Evolutionary conservation across 23 tunicate species (phyloP).

Genomic region (Halocynthia aurantium): DNA sequence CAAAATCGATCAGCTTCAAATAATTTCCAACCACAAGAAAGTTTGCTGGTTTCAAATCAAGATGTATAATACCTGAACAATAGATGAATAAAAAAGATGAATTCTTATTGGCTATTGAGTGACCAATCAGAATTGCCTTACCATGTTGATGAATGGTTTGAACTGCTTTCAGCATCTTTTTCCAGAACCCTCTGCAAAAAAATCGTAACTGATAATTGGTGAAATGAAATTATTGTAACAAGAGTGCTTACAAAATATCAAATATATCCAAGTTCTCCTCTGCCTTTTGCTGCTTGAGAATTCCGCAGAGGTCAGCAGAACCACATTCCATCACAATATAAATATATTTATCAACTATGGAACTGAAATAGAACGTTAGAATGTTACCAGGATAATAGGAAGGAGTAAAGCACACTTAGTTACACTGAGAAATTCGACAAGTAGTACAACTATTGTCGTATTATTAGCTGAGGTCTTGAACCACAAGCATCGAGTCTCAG

Average conservation of each 20-base stretch:
- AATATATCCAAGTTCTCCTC: conserved; percentile 24
- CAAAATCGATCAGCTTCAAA: conserved; percentile 82
- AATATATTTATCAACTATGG: conserved; percentile 19
- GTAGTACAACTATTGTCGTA: too few species aligned
- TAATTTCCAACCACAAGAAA: conserved; percentile 61
- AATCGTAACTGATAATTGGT: background rate
- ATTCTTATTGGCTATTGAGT: background rate
- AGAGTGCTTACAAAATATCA: conserved; percentile 19
- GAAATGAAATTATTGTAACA: background rate
- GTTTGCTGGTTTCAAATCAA: conserved; percentile 86
- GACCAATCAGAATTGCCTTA: background rate
- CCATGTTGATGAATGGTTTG: conserved; percentile 73
- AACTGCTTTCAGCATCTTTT: conserved; percentile 71
- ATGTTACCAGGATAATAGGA: background rate
- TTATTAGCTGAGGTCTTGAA: too few species aligned
- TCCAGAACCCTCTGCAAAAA: conserved; percentile 32
- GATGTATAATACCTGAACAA: conserved; percentile 59
- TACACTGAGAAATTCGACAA: too few species aligned
- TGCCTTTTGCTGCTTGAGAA: conserved; percentile 30
- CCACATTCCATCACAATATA: conserved; percentile 79
- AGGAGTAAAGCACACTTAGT: background rate
- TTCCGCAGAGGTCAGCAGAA: conserved; percentile 45
- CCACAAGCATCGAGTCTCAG: too few species aligned
- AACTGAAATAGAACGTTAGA: conserved; percentile 2
- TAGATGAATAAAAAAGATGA: background rate